Conservation (phyloP, 1,140 invertebrate species). For the Homarus americanus region DNA sequence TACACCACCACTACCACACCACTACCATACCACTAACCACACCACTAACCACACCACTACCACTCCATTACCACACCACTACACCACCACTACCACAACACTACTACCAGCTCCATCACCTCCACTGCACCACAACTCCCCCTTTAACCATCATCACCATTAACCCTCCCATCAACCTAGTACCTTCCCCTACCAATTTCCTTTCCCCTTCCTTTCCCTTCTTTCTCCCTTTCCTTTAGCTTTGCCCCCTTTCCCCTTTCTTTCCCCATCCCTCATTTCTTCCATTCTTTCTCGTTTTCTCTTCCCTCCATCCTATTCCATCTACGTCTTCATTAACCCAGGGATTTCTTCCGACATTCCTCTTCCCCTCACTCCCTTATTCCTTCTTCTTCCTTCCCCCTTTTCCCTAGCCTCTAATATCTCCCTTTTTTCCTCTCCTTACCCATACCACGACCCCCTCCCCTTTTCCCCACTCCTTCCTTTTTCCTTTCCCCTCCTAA, state of each 20-base stretch:
- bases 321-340: too few species aligned
- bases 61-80: not conserved
- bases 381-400: not conserved
- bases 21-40: not conserved
- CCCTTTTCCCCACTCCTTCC: too few species aligned
- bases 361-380: not conserved
- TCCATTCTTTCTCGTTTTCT: not conserved
- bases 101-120: not conserved
- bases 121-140: not conserved
- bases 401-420: too few species aligned
- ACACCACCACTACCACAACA: not conserved
- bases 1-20: constrained; percentile 21
- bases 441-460: too few species aligned
- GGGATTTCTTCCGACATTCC: not conserved
- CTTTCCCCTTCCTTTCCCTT: not conserved
- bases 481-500: not conserved
- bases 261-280: not conserved
- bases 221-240: not conserved
- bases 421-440: too few species aligned
- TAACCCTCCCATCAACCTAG: too few species aligned
- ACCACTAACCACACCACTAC: not conserved
- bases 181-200: not conserved
- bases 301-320: not conserved
- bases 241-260: not conserved
- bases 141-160: not conserved